Evolutionary conservation across 92 coral and sea anemone genomes (phyloP).

Genomic region (Heliopora coerulea): DNA sequence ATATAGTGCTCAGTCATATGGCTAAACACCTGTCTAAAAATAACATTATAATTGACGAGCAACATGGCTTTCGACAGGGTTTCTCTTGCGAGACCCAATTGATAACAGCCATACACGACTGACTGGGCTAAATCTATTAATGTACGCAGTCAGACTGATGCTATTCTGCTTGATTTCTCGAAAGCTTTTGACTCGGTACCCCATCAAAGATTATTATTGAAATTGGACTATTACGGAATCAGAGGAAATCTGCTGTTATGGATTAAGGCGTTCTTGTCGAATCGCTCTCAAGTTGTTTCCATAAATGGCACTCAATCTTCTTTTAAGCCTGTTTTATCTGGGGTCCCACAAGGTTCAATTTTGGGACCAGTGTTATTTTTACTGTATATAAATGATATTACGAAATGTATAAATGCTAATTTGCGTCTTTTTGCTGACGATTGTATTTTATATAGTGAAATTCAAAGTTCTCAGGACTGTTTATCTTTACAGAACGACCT

Average conservation of each 20-base stretch:
- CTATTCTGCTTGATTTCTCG: neutral
- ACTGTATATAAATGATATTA: constrained; percentile 5
- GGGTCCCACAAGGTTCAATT: constrained; percentile 8
- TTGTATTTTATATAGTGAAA: constrained; percentile 2
- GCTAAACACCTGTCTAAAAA: neutral
- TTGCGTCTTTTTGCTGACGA: constrained; percentile 13
- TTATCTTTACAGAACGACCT: too few relatives aligned
- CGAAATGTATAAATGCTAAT: neutral
- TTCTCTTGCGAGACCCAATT: constrained; percentile 16
- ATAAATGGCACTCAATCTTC: neutral
- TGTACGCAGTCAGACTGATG: neutral
- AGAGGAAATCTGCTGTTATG: neutral
- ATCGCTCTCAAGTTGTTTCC: constrained; percentile 8
- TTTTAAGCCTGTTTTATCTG: neutral
- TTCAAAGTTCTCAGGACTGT: neutral
- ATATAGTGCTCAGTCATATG: constrained; percentile 37
- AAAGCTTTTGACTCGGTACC: constrained; percentile 10
- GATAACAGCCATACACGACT: constrained; percentile 4
- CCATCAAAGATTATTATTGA: neutral
- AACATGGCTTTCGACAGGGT: constrained; percentile 1
- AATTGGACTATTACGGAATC: neutral
- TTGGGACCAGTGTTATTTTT: neutral
- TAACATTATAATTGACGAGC: neutral
- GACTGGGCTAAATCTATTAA: neutral
- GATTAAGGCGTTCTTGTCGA: constrained; percentile 14